Evolutionary conservation across 2,888 invertebrate genomes (phyloP), one percentile per base, ranked within the genome.

Genomic region (Linyphia triangularis): DNA sequence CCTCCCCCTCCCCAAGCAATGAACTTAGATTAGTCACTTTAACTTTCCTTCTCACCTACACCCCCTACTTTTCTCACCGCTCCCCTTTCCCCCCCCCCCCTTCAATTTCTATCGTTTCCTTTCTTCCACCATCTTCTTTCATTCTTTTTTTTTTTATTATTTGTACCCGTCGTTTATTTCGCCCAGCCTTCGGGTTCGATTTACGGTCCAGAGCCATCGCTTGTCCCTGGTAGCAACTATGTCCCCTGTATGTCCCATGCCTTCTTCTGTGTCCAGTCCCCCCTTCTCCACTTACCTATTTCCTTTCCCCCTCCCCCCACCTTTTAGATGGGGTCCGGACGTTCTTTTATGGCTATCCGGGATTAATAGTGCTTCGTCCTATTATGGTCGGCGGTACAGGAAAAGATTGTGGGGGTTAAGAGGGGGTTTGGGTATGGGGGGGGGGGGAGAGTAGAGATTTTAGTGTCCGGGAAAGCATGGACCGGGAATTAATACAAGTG

Each of bases 351-450:
- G 88, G 88, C 70, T 75, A 77, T 77, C 77, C 88, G 69, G 88
- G 88, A 88, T 88, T 88, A 88, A 88, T 88, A 88, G 88, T 75
- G 75, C 81, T 88, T 81, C 86, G 73, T 79, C 81, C 51, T 88
- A 88, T 88, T 88, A 88, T 88, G 81, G 86, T 69, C 65, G 78
- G 85, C 59, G 81, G 81, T 24, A 69, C 26, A 28, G 16, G 67
- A 16, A 13, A 28, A 19, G 70, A 40, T 19, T 4, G 81, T 5
- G 78, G n/a, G 77, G 26, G 26, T 19, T 5, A 30, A 28, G 70
- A 37, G 72, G 43, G 26, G 70, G 59, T 5, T 26, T 51, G 67
- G 70, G 26, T 10, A 43, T 5, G 28, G 2, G 24, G 63, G 30
- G 5, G 40, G 40, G 28, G n/a, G 28, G 24, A 51, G n/a, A 9